Percentiles rank a stretch among this genome's conserved stretches.
phyloP scores from a whole-genome alignment of 2,797 vertebrate species.

The Zenarchopterus dispar region DNA sequence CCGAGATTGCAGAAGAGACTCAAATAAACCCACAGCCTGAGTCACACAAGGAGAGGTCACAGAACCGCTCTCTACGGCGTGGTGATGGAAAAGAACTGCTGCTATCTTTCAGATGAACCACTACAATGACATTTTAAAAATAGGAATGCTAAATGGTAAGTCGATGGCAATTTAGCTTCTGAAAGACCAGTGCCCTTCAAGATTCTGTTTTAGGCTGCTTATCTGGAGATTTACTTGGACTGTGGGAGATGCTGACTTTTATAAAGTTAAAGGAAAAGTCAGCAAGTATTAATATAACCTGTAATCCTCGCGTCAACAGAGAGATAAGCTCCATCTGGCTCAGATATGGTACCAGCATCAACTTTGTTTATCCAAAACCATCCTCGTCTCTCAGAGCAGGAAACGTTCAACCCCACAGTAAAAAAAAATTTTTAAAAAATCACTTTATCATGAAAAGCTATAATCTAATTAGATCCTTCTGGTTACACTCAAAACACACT shows the following conservation, averaged over 20 bases:
- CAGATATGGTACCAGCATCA: conserved; percentile 25
- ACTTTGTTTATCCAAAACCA: conserved; percentile 25
- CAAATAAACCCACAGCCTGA: conserved; percentile 43
- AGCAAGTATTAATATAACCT: not conserved
- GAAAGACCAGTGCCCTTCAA: conserved; percentile 13
- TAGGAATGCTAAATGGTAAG: conserved; percentile 21
- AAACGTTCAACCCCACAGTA: not conserved
- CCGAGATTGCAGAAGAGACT: conserved; percentile 11
- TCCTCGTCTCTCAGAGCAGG: not conserved
- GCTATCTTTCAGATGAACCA: not conserved
- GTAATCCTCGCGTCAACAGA: conserved; percentile 48
- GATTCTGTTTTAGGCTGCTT: not conserved
- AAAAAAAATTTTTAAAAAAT: not conserved
- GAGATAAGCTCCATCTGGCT: not conserved
- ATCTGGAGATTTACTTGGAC: not conserved
- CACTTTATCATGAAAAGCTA: too few relatives aligned
- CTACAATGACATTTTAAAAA: conserved; percentile 1
- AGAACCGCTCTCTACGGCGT: not conserved
- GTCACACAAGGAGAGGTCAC: conserved; percentile 29
- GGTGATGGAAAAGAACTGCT: not conserved
- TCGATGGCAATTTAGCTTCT: not conserved
- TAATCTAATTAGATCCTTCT: too few relatives aligned
- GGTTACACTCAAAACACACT: not conserved
- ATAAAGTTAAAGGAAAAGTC: conserved; percentile 20
- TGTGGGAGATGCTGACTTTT: conserved; percentile 10